phyloP scores from a whole-genome alignment of 2,113 vertebrate species.

The Otis tarda region DNA sequence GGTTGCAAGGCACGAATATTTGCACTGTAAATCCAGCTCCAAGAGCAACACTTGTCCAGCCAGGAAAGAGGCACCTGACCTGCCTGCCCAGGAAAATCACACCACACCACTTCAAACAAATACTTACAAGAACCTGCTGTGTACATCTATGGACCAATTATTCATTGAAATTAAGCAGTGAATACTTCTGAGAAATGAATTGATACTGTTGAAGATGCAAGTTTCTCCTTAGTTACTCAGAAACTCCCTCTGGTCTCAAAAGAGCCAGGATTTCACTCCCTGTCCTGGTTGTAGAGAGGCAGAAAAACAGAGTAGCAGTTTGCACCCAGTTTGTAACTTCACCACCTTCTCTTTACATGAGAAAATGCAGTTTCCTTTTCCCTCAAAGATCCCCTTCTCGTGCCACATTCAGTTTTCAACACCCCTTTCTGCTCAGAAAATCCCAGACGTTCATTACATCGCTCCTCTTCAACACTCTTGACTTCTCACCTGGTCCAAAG shows the following conservation, averaged over 20 bases:
- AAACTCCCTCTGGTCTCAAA: background rate
- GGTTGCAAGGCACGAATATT: background rate
- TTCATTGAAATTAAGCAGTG: background rate
- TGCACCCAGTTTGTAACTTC: background rate
- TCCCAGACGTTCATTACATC: background rate
- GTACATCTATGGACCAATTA: background rate
- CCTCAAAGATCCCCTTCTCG: background rate
- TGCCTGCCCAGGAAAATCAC: slow-evolving; percentile 39
- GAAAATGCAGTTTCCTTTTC: slow-evolving; percentile 27
- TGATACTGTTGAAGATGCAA: background rate
- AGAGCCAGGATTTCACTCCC: background rate
- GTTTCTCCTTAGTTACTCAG: background rate
- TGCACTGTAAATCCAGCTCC: slow-evolving; percentile 34
- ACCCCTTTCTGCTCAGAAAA: background rate
- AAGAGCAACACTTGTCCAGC: slow-evolving; percentile 35
- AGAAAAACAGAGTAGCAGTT: background rate
- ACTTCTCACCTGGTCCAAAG: background rate
- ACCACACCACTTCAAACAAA: slow-evolving; percentile 31
- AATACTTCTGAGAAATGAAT: background rate
- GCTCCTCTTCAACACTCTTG: background rate
- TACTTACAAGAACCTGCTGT: background rate
- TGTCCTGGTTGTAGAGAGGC: background rate
- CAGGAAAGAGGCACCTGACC: slow-evolving; percentile 53
- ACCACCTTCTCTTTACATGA: background rate
- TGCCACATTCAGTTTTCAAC: background rate